Evolutionary conservation across 2,888 invertebrate species (phyloP).

Genomic region (Drosophila rubida): DNA sequence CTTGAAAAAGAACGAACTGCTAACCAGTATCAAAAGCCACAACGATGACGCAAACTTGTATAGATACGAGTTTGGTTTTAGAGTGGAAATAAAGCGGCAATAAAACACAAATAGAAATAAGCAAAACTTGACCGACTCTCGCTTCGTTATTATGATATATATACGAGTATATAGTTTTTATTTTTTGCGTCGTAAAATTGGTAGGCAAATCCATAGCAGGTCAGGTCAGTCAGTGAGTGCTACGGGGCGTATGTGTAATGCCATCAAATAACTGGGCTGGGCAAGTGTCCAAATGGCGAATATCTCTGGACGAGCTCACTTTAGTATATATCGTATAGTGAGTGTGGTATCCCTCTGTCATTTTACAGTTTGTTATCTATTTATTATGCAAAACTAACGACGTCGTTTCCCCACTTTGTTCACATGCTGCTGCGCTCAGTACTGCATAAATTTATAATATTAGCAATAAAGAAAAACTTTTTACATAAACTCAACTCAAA

Average conservation of each 20-base stretch:
- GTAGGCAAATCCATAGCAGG: constrained; percentile 13
- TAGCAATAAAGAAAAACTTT: constrained; percentile 54
- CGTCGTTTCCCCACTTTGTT: constrained; percentile 38
- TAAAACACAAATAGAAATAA: constrained; percentile 22
- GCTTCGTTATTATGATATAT: no score
- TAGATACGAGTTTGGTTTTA: constrained; percentile 34
- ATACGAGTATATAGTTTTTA: no score
- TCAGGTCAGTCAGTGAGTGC: constrained; percentile 1
- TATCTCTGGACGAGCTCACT: neutral
- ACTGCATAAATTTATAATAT: constrained; percentile 53
- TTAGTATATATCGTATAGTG: no score
- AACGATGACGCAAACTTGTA: constrained; percentile 60
- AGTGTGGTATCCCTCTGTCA: constrained; percentile 3
- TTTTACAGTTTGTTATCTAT: constrained; percentile 32
- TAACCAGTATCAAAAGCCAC: constrained; percentile 35
- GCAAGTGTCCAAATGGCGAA: constrained; percentile 26
- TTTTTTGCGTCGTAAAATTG: constrained; percentile 61
- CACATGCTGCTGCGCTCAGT: constrained; percentile 30
- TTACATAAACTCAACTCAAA: constrained; percentile 38
- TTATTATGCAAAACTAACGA: constrained; percentile 64
- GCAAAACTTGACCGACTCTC: constrained; percentile 34
- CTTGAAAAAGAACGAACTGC: constrained; percentile 41
- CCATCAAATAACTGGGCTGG: constrained; percentile 20
- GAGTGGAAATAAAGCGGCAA: constrained; percentile 11
- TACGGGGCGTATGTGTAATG: constrained; percentile 17